Evolutionary conservation across 1,140 invertebrate genomes (phyloP).

Genomic region (Hycleus phaleratus): DNA sequence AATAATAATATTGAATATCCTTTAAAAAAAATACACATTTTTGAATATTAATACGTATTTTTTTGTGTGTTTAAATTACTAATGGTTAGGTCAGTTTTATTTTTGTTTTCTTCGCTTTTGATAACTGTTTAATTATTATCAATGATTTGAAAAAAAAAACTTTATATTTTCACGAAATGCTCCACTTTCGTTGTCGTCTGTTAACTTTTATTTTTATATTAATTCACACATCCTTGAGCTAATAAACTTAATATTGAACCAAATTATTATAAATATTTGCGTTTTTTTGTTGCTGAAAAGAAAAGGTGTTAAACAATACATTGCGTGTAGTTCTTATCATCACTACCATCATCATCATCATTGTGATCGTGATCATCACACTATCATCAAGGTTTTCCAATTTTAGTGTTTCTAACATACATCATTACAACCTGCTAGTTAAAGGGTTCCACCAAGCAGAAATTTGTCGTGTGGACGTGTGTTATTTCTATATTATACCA

Average conservation of each 20-base stretch:
- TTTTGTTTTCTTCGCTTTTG: no score
- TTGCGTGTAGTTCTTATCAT: no score
- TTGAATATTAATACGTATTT: no score
- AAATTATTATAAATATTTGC: background rate
- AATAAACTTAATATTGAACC: slow-evolving; percentile 7
- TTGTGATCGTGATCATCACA: background rate
- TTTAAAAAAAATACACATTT: no score
- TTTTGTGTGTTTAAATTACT: no score
- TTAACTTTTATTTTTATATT: slow-evolving; percentile 6
- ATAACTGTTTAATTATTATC: no score
- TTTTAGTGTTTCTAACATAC: slow-evolving; percentile 6
- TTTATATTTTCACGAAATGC: background rate
- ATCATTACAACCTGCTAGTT: slow-evolving; percentile 1
- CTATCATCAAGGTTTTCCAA: slow-evolving; percentile 4
- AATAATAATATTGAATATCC: no score
- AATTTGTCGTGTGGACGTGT: slow-evolving; percentile 4
- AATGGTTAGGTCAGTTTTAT: slow-evolving; percentile 11
- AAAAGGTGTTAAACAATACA: no score
- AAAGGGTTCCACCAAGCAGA: slow-evolving; percentile 7
- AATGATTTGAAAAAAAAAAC: no score
- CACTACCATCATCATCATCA: no score
- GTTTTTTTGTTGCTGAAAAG: no score
- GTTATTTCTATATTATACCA: no score
- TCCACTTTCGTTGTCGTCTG: slow-evolving; percentile 4
- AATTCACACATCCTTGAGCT: slow-evolving; percentile 6